Conservation (phyloP, 2,113 vertebrate genomes). For the Malurus elegans region DNA sequence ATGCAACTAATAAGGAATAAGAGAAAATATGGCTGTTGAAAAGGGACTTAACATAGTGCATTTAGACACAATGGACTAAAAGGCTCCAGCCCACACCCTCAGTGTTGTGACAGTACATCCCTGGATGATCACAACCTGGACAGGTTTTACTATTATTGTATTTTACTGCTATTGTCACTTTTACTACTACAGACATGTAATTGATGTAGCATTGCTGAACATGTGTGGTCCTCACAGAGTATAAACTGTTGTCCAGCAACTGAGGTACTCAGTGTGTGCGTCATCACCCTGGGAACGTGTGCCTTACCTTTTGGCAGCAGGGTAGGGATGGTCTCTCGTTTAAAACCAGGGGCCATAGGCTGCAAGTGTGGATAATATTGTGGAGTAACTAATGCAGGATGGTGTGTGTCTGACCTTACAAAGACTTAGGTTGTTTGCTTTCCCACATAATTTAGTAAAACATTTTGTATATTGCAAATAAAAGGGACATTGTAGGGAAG, state of each 20-base stretch:
- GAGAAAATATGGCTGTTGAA: not conserved
- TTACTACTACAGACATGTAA: not conserved
- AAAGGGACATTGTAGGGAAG: not conserved
- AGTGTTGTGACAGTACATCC: not conserved
- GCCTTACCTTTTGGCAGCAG: not conserved
- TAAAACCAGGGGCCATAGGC: not conserved
- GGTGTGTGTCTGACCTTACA: not conserved
- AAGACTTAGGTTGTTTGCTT: not conserved
- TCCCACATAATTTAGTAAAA: not conserved
- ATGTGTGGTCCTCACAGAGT: not conserved
- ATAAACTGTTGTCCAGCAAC: not conserved
- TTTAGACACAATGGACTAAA: not conserved
- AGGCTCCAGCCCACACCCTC: not conserved
- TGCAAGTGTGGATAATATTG: not conserved
- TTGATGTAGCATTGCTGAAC: not conserved
- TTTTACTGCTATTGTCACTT: not conserved
- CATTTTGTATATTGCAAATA: not conserved
- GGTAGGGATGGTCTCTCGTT: not conserved
- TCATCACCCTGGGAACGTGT: not conserved
- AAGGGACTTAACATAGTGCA: not conserved
- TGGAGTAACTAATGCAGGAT: not conserved
- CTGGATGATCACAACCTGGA: not conserved
- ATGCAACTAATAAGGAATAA: not conserved
- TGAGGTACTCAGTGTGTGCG: not conserved
- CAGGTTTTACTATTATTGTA: not conserved